A percentile compares a stretch with the other conserved stretches of the same genome.
Evolutionary conservation across 2,888 invertebrate species (phyloP).

Genomic region (Onthophagus sagittarius): DNA sequence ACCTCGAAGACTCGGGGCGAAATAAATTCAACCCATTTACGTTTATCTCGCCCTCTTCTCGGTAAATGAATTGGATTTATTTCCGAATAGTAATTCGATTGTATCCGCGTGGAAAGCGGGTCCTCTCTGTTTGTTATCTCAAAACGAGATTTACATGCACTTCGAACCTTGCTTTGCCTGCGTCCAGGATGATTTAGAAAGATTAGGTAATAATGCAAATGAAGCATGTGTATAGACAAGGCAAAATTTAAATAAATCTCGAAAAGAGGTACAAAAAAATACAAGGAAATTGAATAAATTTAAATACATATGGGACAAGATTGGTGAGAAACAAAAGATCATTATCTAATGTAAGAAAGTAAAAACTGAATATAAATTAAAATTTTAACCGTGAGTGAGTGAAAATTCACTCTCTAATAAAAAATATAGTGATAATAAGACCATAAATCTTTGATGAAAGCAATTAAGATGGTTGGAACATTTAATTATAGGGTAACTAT

Average conservation of each 20-base stretch:
- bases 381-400: background rate
- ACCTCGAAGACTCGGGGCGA: background rate
- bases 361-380: background rate
- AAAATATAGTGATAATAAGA: background rate
- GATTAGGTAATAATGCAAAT: conserved; percentile 12
- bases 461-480: background rate
- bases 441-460: background rate
- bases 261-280: conserved; percentile 1
- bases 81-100: conserved; percentile 2
- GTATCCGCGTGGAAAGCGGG: background rate
- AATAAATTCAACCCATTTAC: conserved; percentile 8
- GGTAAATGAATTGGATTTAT: background rate
- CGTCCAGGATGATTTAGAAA: conserved; percentile 3
- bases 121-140: background rate
- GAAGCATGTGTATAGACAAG: conserved; percentile 2
- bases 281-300: background rate
- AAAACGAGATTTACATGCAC: conserved; percentile 8
- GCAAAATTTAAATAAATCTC: conserved; percentile 2
- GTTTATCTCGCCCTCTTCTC: background rate
- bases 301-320: background rate
- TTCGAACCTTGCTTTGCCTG: background rate
- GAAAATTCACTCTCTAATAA: background rate
- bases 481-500: background rate
- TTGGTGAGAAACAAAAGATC: background rate
- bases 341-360: background rate